A percentile compares a stretch with the other conserved stretches of the same genome.
phyloP scores from a whole-genome alignment of 2,797 vertebrate genomes.

The Pangasius krempfi region DNA sequence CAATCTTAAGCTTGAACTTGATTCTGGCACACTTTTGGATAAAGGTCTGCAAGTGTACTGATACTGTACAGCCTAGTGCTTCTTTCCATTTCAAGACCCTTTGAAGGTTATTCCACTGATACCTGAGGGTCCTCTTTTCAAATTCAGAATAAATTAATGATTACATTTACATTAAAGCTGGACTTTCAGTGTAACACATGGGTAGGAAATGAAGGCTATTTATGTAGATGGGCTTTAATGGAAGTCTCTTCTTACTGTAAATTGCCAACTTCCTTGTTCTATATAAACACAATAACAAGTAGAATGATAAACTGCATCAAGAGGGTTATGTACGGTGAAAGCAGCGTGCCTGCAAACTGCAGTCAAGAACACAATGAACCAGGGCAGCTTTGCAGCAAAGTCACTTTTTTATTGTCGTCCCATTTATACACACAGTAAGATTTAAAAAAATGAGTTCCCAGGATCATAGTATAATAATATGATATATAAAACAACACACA shows the following conservation, averaged over 20 bases:
- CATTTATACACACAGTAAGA: not conserved
- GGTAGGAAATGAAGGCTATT: not conserved
- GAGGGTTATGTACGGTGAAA: not conserved
- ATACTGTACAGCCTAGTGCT: not conserved
- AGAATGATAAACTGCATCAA: not conserved
- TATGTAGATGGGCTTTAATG: not conserved
- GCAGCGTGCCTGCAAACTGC: not conserved
- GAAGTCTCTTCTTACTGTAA: not conserved
- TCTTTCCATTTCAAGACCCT: not conserved
- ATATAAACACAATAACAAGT: not conserved
- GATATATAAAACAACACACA: not conserved
- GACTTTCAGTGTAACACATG: not conserved
- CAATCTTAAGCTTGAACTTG: not conserved
- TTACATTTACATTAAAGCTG: not conserved
- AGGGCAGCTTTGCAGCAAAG: not conserved
- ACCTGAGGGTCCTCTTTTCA: not conserved
- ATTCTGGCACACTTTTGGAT: not conserved
- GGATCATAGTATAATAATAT: slow-evolving; percentile 6
- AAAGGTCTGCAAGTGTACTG: not conserved
- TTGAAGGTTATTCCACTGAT: not conserved
- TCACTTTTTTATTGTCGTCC: not conserved
- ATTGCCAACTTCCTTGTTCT: not conserved
- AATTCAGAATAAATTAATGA: not conserved
- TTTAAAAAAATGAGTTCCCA: not conserved
- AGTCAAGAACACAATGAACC: slow-evolving; percentile 3